These are phyloP conservation scores for Acanthaster planci DNA, from an alignment of 35 echinoderm and acorn worm species.

Conservation along the genomic window DNA sequence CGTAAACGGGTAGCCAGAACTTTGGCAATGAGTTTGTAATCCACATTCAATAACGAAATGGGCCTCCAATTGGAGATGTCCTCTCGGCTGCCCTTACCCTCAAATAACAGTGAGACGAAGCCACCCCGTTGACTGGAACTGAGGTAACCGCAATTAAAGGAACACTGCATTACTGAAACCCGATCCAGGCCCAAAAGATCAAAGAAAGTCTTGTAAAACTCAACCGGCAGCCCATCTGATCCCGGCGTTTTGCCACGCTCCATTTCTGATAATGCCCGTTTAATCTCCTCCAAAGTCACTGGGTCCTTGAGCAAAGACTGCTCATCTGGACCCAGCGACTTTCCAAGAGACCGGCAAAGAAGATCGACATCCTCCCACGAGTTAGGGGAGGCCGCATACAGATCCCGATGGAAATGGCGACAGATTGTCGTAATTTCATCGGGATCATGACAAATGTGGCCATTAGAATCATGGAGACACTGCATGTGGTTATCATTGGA, in stretches of 20 bases:
- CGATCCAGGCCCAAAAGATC: background rate
- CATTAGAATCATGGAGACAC: too few relatives aligned
- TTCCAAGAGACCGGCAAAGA: too few relatives aligned
- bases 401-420: too few relatives aligned
- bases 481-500: too few relatives aligned
- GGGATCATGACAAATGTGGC: too few relatives aligned
- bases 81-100: background rate
- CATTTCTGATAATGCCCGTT: background rate
- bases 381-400: too few relatives aligned
- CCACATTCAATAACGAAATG: background rate
- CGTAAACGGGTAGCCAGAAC: background rate
- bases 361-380: too few relatives aligned
- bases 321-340: background rate
- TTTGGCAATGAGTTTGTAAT: background rate
- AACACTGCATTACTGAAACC: background rate
- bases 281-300: background rate
- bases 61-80: conserved; percentile 9
- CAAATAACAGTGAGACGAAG: background rate
- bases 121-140: background rate
- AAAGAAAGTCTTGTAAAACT: background rate
- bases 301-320: background rate
- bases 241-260: background rate
- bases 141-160: background rate
- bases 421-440: too few relatives aligned
- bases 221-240: background rate